phyloP scores from a whole-genome alignment of 2,113 vertebrate species.

The Actenoides hombroni region DNA sequence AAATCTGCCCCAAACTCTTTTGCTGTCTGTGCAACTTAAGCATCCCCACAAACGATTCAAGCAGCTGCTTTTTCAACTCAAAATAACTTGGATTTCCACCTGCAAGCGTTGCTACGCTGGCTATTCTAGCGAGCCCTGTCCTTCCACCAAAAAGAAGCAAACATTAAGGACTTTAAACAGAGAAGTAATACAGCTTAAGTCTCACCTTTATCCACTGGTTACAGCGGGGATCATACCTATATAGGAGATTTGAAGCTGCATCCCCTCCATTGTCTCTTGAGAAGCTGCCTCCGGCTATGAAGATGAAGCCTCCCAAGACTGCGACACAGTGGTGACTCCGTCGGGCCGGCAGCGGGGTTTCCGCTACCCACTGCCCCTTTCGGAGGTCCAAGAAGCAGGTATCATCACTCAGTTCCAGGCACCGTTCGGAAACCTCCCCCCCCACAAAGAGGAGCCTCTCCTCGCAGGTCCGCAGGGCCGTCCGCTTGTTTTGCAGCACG shows the following conservation, averaged over 20 bases:
- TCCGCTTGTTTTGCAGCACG: slow-evolving; percentile 83
- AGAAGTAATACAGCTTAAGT: slow-evolving; percentile 61
- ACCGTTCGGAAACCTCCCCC: slow-evolving; percentile 90
- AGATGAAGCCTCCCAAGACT: slow-evolving; percentile 91
- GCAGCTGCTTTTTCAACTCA: not conserved
- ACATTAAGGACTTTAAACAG: slow-evolving; percentile 42
- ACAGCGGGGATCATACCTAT: slow-evolving; percentile 94
- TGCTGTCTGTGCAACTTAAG: not conserved
- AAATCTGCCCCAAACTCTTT: not conserved
- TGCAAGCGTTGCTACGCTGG: fast-evolving
- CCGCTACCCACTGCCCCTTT: slow-evolving; percentile 82
- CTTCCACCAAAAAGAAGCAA: not conserved
- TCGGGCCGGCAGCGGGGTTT: slow-evolving; percentile 85
- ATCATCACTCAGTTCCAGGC: slow-evolving; percentile 90
- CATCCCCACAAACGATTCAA: not conserved
- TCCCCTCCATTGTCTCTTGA: slow-evolving; percentile 90
- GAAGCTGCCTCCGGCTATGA: slow-evolving; percentile 89
- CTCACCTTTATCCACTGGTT: slow-evolving; percentile 94
- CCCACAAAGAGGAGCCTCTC: slow-evolving; percentile 90
- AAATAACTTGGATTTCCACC: not conserved
- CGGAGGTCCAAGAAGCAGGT: slow-evolving; percentile 84
- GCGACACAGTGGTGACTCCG: slow-evolving; percentile 92
- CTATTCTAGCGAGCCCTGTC: not conserved
- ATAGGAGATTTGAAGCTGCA: slow-evolving; percentile 89
- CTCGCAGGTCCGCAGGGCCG: slow-evolving; percentile 75